Evolutionary conservation across 2,888 invertebrate genomes (phyloP).

Genomic region (Chrysolina oricalcia): DNA sequence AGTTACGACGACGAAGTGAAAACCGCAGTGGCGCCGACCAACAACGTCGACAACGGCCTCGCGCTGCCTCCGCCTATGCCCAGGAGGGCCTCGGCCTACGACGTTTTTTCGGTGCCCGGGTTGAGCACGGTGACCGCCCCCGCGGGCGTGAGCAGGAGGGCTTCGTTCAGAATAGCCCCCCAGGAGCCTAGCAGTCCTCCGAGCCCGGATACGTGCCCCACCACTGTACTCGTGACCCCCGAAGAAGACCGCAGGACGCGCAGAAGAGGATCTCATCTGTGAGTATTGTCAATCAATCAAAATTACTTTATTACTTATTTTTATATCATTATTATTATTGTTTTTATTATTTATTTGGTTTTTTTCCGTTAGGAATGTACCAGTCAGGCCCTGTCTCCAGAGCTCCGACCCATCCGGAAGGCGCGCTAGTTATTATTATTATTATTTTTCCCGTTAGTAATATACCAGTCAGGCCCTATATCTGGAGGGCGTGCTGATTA

Average conservation of each 20-base stretch:
- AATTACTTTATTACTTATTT: too few relatives aligned
- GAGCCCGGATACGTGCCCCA: slow-evolving; percentile 71
- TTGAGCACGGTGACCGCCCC: slow-evolving; percentile 69
- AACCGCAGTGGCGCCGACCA: slow-evolving; percentile 52
- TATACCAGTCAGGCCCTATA: too few relatives aligned
- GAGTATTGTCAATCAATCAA: slow-evolving; percentile 71
- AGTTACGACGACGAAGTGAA: slow-evolving; percentile 87
- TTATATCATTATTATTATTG: too few relatives aligned
- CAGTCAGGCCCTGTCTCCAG: too few relatives aligned
- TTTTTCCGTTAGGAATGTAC: too few relatives aligned
- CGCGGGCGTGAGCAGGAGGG: slow-evolving; percentile 69
- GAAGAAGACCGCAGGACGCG: slow-evolving; percentile 82
- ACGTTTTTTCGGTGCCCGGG: slow-evolving; percentile 84
- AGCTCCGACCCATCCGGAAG: too few relatives aligned
- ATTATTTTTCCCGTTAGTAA: too few relatives aligned
- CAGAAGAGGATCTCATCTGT: slow-evolving; percentile 89
- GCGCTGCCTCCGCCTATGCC: slow-evolving; percentile 84
- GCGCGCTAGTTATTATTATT: too few relatives aligned
- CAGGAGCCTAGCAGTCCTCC: slow-evolving; percentile 75
- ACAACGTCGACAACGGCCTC: slow-evolving; percentile 74
- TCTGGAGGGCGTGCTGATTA: too few relatives aligned
- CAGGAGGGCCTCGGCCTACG: slow-evolving; percentile 88
- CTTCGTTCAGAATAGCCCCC: slow-evolving; percentile 77
- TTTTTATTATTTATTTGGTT: too few relatives aligned
- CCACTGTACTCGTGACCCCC: slow-evolving; percentile 57